Evolutionary conservation across 2,888 invertebrate genomes (phyloP).

Genomic region (Dynastes maya): DNA sequence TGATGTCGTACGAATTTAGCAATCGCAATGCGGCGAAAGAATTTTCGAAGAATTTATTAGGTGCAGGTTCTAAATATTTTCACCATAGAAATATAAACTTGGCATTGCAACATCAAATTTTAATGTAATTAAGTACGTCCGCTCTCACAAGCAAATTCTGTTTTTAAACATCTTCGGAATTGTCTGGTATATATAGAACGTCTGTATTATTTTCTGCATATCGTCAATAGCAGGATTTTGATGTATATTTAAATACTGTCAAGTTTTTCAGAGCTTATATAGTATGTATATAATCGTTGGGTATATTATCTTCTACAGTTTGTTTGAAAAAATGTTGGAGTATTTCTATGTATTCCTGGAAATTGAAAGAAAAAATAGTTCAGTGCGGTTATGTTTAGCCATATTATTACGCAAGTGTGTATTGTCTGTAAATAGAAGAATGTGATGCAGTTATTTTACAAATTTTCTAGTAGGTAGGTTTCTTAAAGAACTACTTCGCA

Average conservation of each 20-base stretch:
- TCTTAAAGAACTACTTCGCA: no score
- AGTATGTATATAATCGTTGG: no score
- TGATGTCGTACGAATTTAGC: not conserved
- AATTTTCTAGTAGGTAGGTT: no score
- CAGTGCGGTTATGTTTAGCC: no score
- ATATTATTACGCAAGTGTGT: no score
- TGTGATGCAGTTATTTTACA: no score
- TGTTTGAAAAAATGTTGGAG: no score
- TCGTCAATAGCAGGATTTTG: conserved; percentile 13
- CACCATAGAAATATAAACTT: conserved; percentile 15
- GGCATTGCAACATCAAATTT: conserved; percentile 27
- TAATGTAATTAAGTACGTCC: conserved; percentile 20
- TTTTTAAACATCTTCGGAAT: conserved; percentile 13
- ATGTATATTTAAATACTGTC: conserved; percentile 14
- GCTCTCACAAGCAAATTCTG: not conserved
- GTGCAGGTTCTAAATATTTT: conserved; percentile 14
- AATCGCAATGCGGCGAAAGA: not conserved
- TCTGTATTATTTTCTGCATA: conserved; percentile 16
- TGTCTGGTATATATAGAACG: conserved; percentile 8
- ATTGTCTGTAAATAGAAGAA: no score
- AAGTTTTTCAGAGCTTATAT: not conserved
- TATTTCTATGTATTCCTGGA: no score
- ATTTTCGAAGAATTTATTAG: conserved; percentile 6
- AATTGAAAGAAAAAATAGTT: no score
- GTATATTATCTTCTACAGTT: no score